Conservation (phyloP, 2,113 vertebrate species). For the Brachyistius frenatus region DNA sequence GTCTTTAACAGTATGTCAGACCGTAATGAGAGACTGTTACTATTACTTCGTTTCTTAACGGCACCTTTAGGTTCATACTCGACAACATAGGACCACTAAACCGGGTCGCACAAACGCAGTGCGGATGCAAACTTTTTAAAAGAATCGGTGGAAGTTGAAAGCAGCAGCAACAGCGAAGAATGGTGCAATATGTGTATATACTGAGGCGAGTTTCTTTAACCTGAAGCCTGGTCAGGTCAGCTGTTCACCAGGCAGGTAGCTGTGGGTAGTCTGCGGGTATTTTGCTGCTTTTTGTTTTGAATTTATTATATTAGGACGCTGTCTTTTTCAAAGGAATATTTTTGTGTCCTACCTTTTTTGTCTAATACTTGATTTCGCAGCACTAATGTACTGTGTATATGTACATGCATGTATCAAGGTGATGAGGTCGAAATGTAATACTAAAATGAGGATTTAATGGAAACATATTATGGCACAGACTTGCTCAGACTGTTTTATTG, state of each 20-base stretch:
- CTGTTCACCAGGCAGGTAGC: conserved; percentile 6
- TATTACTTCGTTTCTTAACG: conserved; percentile 1
- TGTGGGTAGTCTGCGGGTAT: conserved; percentile 19
- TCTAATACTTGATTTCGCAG: conserved; percentile 29
- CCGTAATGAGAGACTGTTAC: neutral
- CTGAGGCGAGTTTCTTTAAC: conserved; percentile 7
- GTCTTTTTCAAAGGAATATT: conserved; percentile 19
- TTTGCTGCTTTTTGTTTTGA: conserved; percentile 15
- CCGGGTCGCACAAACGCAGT: conserved; percentile 24
- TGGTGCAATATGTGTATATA: conserved; percentile 47
- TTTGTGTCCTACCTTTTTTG: neutral
- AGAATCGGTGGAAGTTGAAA: neutral
- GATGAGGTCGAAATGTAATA: neutral
- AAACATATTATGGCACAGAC: conserved; percentile 3
- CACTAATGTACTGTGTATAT: conserved; percentile 41
- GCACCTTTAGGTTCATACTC: conserved; percentile 22
- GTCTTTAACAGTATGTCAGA: conserved; percentile 17
- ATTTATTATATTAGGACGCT: neutral
- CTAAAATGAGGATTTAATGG: neutral
- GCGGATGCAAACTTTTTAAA: neutral
- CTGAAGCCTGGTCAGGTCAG: conserved; percentile 14
- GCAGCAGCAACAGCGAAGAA: conserved; percentile 28
- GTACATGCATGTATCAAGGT: conserved; percentile 12
- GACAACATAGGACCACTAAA: conserved; percentile 24
- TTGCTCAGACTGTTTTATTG: neutral